Percentiles rank a stretch among this genome's conserved stretches.
Conservation (phyloP, 1,140 invertebrate species). For the Drosophila orena region DNA sequence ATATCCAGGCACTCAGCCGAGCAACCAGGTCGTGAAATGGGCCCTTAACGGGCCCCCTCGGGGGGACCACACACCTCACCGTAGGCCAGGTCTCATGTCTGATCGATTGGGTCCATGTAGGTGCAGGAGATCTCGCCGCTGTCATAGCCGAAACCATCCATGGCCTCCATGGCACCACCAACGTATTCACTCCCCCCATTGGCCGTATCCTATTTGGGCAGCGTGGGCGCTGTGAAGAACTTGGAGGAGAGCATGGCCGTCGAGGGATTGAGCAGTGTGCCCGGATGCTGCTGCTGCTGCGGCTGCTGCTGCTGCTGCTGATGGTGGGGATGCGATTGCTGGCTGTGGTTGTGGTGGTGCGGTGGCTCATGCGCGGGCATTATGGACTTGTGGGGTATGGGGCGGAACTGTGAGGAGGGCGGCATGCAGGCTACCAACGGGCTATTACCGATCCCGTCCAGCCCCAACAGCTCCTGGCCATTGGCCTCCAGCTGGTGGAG, state of each 20-base stretch:
- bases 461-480: slow-evolving; percentile 69
- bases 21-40: neutral
- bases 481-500: slow-evolving; percentile 73
- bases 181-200: slow-evolving; percentile 79
- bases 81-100: slow-evolving; percentile 81
- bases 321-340: slow-evolving; percentile 24
- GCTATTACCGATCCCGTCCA: slow-evolving; percentile 72
- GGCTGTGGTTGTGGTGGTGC: slow-evolving; percentile 30
- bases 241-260: slow-evolving; percentile 82
- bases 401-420: slow-evolving; percentile 84
- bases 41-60: slow-evolving; percentile 63
- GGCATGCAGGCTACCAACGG: slow-evolving; percentile 83
- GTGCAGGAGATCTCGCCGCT: slow-evolving; percentile 83
- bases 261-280: slow-evolving; percentile 72
- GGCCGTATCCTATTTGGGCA: slow-evolving; percentile 85
- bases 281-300: slow-evolving; percentile 37
- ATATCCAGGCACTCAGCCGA: slow-evolving; percentile 3
- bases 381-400: slow-evolving; percentile 84
- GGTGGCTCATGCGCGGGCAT: slow-evolving; percentile 71
- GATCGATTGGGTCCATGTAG: slow-evolving; percentile 84
- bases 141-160: slow-evolving; percentile 75
- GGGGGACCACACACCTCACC: slow-evolving; percentile 75
- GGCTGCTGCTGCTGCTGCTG: slow-evolving; percentile 32
- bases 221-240: slow-evolving; percentile 82
- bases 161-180: slow-evolving; percentile 45